Conservation (phyloP, 2,888 invertebrate species). For the Sarcophaga variegata region DNA sequence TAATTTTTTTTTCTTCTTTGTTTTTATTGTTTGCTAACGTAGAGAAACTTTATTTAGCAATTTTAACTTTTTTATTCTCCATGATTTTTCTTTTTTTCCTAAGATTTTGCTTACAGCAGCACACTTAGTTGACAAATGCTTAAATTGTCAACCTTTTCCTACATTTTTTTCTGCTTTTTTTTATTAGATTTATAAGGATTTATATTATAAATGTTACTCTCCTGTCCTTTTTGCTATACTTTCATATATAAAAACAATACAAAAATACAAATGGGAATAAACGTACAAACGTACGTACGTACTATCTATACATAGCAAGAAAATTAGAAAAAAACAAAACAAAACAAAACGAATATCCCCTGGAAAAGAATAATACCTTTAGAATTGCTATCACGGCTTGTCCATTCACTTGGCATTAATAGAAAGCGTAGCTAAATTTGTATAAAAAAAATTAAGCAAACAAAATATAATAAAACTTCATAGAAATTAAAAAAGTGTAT, state of each 20-base stretch:
- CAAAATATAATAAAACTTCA: neutral
- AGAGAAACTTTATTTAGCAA: constrained; percentile 34
- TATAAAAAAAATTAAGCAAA: neutral
- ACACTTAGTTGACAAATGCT: constrained; percentile 55
- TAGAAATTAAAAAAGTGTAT: neutral
- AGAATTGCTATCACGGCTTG: constrained; percentile 40
- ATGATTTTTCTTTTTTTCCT: neutral
- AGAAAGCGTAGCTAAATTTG: constrained; percentile 20
- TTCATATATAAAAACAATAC: neutral
- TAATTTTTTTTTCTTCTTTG: neutral
- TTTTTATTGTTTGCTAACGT: neutral
- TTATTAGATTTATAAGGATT: constrained; percentile 61
- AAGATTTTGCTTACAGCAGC: constrained; percentile 18
- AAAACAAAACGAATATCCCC: constrained; percentile 13
- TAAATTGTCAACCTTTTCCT: constrained; percentile 57
- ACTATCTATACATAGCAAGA: neutral
- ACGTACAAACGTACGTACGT: neutral
- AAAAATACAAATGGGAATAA: constrained; percentile 20
- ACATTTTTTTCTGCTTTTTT: neutral
- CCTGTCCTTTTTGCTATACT: neutral
- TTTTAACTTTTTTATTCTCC: constrained; percentile 18
- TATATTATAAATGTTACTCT: constrained; percentile 39
- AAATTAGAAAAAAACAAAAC: neutral
- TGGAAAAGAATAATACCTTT: constrained; percentile 62
- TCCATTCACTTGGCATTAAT: constrained; percentile 54